Percentiles rank a stretch among this genome's conserved stretches.
Conservation (phyloP, 2,797 vertebrate genomes). For the Thaleichthys pacificus region DNA sequence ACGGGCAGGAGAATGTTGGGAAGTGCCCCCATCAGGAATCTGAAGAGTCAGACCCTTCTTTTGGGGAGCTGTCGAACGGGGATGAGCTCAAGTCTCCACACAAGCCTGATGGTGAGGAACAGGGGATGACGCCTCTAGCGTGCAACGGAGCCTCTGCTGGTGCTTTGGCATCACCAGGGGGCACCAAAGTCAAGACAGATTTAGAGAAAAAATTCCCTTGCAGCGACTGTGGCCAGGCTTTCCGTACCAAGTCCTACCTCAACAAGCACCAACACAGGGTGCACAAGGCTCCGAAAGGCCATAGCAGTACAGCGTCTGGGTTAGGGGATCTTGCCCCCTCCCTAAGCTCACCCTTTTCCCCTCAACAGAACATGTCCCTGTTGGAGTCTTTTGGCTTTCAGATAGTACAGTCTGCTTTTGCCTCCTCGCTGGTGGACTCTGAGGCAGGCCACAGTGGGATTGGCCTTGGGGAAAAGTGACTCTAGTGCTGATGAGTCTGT, state of each 20-base stretch:
- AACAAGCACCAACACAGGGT: slow-evolving; percentile 99
- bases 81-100: slow-evolving; percentile 92
- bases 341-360: slow-evolving; percentile 90
- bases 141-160: slow-evolving; percentile 69
- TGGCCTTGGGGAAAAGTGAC: slow-evolving; percentile 92
- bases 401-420: slow-evolving; percentile 98
- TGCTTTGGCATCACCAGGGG: slow-evolving; percentile 75
- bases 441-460: slow-evolving; percentile 91
- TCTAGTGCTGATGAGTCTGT: background rate
- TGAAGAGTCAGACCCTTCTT: slow-evolving; percentile 92
- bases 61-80: slow-evolving; percentile 90
- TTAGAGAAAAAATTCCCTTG: slow-evolving; percentile 95
- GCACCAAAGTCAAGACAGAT: slow-evolving; percentile 87
- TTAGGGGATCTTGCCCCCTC: slow-evolving; percentile 85
- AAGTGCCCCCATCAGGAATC: slow-evolving; percentile 98
- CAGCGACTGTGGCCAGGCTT: slow-evolving; percentile 93
- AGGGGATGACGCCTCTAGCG: slow-evolving; percentile 66
- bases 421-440: slow-evolving; percentile 92
- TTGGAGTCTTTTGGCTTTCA: slow-evolving; percentile 99
- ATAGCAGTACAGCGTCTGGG: slow-evolving; percentile 72
- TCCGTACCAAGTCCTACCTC: slow-evolving; percentile 99
- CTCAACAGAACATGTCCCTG: slow-evolving; percentile 99
- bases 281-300: slow-evolving; percentile 85
- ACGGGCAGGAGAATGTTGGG: slow-evolving; percentile 83
- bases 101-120: slow-evolving; percentile 75